Percentiles rank a stretch among this genome's conserved stretches.
Conservation (phyloP, 2,888 invertebrate species). For the Ganaspis brasiliensis region DNA sequence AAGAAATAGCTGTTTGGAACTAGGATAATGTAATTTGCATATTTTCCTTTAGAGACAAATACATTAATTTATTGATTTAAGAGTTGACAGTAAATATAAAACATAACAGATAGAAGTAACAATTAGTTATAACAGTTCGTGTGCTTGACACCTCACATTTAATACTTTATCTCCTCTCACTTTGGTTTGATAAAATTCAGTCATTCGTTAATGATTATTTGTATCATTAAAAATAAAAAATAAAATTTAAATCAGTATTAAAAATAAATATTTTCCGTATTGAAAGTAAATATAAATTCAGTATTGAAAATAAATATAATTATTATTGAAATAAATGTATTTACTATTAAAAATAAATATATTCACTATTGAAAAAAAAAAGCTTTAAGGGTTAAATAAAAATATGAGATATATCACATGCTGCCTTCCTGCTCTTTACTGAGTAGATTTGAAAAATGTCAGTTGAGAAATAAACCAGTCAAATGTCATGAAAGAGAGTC, state of each 20-base stretch:
- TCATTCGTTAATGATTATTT: not conserved
- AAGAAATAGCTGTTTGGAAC: not conserved
- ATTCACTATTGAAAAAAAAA: no score
- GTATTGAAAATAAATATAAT: no score
- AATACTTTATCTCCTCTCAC: not conserved
- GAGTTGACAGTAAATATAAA: conserved; percentile 4
- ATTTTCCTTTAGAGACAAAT: not conserved
- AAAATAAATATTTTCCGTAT: not conserved
- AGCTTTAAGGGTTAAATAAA: no score
- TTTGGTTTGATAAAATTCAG: conserved; percentile 18
- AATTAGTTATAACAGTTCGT: conserved; percentile 4
- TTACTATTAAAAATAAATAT: no score
- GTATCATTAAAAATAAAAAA: not conserved
- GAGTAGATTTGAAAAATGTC: no score
- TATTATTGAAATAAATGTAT: no score
- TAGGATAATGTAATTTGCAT: not conserved
- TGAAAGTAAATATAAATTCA: no score
- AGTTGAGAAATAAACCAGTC: no score
- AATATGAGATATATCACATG: no score
- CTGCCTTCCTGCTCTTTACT: no score
- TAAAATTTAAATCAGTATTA: not conserved
- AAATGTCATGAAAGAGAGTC: no score
- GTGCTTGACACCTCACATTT: not conserved
- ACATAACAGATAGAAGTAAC: conserved; percentile 9
- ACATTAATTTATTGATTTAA: conserved; percentile 24